phyloP scores from a whole-genome alignment of 1,140 invertebrate species.

The Cherax destructor region DNA sequence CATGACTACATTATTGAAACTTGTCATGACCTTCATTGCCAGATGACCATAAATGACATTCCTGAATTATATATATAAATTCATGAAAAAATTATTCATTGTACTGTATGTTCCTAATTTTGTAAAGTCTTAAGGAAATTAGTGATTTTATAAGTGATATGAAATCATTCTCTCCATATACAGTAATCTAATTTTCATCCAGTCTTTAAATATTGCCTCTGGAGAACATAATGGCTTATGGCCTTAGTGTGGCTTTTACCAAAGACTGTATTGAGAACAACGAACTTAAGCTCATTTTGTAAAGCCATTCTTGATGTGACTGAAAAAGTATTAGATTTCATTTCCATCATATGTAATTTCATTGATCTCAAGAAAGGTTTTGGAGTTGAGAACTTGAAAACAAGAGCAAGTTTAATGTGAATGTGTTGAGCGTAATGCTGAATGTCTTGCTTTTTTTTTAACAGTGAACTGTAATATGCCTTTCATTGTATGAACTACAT shows the following conservation, averaged over 20 bases:
- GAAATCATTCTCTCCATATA: conserved; percentile 13
- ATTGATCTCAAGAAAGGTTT: not conserved
- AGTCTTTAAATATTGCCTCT: conserved; percentile 35
- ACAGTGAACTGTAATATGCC: not conserved
- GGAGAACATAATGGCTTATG: conserved; percentile 8
- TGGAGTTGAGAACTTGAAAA: not conserved
- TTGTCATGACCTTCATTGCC: conserved; percentile 20
- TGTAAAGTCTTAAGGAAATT: conserved; percentile 51
- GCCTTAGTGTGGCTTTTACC: conserved; percentile 43
- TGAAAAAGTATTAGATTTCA: not conserved
- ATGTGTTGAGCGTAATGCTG: not conserved
- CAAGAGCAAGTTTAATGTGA: not conserved
- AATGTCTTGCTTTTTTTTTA: not conserved
- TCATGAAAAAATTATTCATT: not conserved
- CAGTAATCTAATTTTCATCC: conserved; percentile 23
- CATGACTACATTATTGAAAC: conserved; percentile 4
- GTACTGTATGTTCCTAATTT: conserved; percentile 61
- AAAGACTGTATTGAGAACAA: conserved; percentile 62
- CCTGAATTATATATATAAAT: conserved; percentile 10
- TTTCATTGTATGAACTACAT: not conserved
- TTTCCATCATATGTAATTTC: not conserved
- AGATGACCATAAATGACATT: not conserved
- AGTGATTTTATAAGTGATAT: conserved; percentile 26
- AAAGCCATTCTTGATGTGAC: not conserved
- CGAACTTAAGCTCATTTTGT: conserved; percentile 11